Evolutionary conservation across 2,797 vertebrate species (phyloP).

Genomic region (Gambusia yucatana): DNA sequence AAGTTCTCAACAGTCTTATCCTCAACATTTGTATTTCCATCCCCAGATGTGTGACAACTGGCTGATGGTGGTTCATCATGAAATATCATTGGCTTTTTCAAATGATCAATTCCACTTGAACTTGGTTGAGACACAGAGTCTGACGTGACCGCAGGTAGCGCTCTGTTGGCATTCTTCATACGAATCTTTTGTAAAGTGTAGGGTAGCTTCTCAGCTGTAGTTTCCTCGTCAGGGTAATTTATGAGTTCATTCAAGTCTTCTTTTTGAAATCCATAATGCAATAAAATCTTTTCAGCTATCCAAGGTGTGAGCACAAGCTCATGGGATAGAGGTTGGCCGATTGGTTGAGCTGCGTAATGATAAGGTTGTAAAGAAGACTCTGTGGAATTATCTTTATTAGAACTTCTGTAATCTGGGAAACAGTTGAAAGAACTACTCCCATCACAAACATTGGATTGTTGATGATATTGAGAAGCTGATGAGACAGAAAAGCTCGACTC

Average conservation of each 20-base stretch:
- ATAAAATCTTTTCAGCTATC: conserved; percentile 89
- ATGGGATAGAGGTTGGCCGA: conserved; percentile 6
- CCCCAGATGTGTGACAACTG: conserved; percentile 82
- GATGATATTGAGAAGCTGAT: conserved; percentile 16
- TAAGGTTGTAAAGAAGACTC: conserved; percentile 24
- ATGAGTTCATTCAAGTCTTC: conserved; percentile 94
- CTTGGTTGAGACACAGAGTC: conserved; percentile 13
- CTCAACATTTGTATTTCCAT: conserved; percentile 79
- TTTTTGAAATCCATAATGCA: conserved; percentile 90
- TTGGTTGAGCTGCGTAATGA: conserved; percentile 11
- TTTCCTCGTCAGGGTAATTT: conserved; percentile 91
- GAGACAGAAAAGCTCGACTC: conserved; percentile 27
- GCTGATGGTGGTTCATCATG: conserved; percentile 24
- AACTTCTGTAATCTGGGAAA: conserved; percentile 19
- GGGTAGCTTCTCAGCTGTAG: conserved; percentile 92
- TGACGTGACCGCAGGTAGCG: conserved; percentile 29
- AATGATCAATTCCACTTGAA: conserved; percentile 17
- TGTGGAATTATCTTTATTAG: conserved; percentile 4
- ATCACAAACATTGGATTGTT: conserved; percentile 3
- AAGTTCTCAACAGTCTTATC: conserved; percentile 51
- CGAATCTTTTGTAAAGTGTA: conserved; percentile 91
- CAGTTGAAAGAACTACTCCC: conserved; percentile 32
- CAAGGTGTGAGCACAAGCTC: conserved; percentile 73
- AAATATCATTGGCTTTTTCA: not conserved
- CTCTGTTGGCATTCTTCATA: conserved; percentile 83